Base-by-base conservation (phyloP, 2,888 invertebrate genomes). In the Quadriops clusia region DNA sequence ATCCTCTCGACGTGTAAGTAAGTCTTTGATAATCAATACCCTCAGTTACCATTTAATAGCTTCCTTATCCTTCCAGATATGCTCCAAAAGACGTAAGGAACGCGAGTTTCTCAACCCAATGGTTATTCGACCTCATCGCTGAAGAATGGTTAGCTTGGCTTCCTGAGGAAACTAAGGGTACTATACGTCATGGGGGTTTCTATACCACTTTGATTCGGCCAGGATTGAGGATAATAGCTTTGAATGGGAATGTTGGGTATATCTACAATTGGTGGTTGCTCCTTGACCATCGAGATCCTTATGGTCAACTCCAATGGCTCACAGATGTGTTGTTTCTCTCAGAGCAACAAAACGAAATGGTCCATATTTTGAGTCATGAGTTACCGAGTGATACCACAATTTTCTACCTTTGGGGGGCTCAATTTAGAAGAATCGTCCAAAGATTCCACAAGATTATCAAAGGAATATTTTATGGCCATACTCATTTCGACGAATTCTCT, bases 231-330 rank as follows among this genome's bases (percentile, higher is more conserved):
- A 67, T 85, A 3, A 72, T 91, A 36, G 77, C 75, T 0, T 48
- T 90, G 1, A 90, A 91, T 49, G 84, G 76, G 47, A 87, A 86
- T 50, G 75, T 82, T 33, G 83, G 84, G 43, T 81, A 78, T 48
- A 69, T 56, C 39, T 64, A 61, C 39, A 86, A 86, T 53, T 82
- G 76, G 77, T 54, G 54, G 53, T 36, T 53, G 28, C 17, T 49
- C 2, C 47, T 40, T 24, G 40, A 83, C 45, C 77, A 79, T 2
- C 53, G 60, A n/a, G 83, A 86, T 47, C 74, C 80, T 1, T 72
- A 74, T 39, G 72, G 65, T 3, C 83, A 89, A 54, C 62, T 93
- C 36, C 69, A 75, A 30, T 93, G 90, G 90, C 56, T 93, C 17
- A 70, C 79, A 2, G 59, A 72, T 5, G 77, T 79, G 27, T 61